Base-by-base conservation (phyloP, 2,113 vertebrate genomes). In the Notothenia coriiceps region DNA sequence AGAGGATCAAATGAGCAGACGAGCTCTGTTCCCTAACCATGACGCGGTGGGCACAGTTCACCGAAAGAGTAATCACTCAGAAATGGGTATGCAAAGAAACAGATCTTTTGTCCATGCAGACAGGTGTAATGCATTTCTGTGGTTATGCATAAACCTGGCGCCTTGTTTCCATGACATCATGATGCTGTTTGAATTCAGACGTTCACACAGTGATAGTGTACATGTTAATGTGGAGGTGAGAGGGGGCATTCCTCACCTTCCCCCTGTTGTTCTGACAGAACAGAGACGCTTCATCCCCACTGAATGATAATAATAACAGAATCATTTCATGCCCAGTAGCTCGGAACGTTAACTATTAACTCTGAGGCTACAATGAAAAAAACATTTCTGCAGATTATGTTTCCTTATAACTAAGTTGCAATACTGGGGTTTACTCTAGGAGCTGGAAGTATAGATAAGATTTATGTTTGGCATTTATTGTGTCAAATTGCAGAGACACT, bases 321-420 rank as follows among this genome's bases (percentile, higher is more conserved):
- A 71, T 63, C 79, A 84, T 84, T 83, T 83, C 82, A 88, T 50
- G 87, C 75, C 75, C 35, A 73, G 77, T 72, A 79, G 75, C 72
- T 73, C 55, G 69, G 81, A 88, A 89, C 72, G 18, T 70, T 85
- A 79, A 83, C 85, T 73, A 77, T 84, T 73, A 89, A 74, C 84
- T 89, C 90, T 29, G 82, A 86, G 84, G 79, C 76, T 86, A 72
- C 85, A 78, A 84, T 88, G 89, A 78, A 86, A 77, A 76, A 82
- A 70, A 82, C 80, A 82, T 87, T 78, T 87, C 81, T 84, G 82
- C 83, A 74, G 79, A 89, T 82, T 63, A 63, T 43, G 63, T 52
- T 76, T 72, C 70, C 70, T 65, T 35, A 44, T 47, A 71, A 65
- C 82, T 84, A 14, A 82, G 82, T 60, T 51, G 61, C 77, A 62